phyloP scores from a whole-genome alignment of 2,888 invertebrate species.

The Callyntrura guangdongensis region DNA sequence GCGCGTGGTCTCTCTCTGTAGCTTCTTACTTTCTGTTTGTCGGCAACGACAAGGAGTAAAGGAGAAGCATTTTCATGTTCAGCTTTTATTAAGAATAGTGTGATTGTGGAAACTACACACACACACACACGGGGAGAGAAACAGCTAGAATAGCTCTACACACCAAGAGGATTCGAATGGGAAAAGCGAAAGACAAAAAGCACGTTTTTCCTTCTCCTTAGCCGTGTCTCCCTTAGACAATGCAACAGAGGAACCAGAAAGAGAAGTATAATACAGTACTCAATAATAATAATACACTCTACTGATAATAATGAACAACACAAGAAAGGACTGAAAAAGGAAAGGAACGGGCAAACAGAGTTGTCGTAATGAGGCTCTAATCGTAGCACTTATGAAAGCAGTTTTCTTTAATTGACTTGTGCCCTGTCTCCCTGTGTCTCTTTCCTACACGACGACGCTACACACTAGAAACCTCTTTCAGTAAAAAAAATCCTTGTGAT shows the following conservation, averaged over 20 bases:
- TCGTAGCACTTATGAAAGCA: constrained; percentile 67
- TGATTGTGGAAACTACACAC: constrained; percentile 24
- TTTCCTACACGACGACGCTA: not conserved
- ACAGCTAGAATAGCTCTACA: too few relatives aligned
- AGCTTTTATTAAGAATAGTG: constrained; percentile 54
- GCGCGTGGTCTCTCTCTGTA: too few relatives aligned
- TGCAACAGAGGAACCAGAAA: not conserved
- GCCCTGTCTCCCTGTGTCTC: constrained; percentile 44
- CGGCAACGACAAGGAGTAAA: not conserved
- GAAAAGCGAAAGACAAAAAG: not conserved
- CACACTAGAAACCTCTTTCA: too few relatives aligned
- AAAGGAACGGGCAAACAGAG: not conserved
- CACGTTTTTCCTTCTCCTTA: constrained; percentile 31
- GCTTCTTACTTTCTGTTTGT: not conserved
- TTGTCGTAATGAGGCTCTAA: constrained; percentile 61
- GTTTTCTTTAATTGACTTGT: constrained; percentile 70
- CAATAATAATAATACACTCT: constrained; percentile 8
- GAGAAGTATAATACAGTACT: not conserved
- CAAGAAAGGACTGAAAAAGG: not conserved
- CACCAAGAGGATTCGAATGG: not conserved
- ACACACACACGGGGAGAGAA: too few relatives aligned
- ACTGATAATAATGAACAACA: constrained; percentile 14
- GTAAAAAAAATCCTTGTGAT: too few relatives aligned
- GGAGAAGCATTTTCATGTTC: constrained; percentile 16
- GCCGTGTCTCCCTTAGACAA: too few relatives aligned